Percentiles rank a stretch among this genome's conserved stretches.
phyloP scores from a whole-genome alignment of 2,113 vertebrate genomes.

The Reinhardtius hippoglossoides region DNA sequence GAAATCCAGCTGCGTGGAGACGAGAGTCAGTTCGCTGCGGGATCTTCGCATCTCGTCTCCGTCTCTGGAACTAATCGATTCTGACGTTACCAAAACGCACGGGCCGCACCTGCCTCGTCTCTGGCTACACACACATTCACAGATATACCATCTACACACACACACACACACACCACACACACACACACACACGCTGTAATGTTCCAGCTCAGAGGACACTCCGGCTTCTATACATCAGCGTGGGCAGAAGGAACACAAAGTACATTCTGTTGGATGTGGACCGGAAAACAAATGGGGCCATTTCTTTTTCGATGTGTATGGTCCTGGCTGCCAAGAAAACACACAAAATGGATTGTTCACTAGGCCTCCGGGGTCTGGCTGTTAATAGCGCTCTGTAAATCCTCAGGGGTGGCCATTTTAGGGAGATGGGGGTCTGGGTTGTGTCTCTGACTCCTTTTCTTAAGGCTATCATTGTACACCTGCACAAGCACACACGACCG shows the following conservation, averaged over 20 bases:
- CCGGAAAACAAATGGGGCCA: constrained; percentile 11
- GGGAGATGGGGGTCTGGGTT: constrained; percentile 53
- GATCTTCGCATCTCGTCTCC: constrained; percentile 77
- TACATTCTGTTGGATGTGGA: constrained; percentile 34
- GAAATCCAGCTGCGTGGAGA: constrained; percentile 84
- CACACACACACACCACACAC: not conserved
- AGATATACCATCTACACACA: not conserved
- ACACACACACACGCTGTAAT: not conserved
- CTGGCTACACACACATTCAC: constrained; percentile 29
- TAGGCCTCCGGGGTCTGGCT: constrained; percentile 51
- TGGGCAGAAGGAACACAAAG: constrained; percentile 49
- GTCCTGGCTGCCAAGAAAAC: constrained; percentile 10
- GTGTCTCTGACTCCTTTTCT: constrained; percentile 48
- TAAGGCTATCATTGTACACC: constrained; percentile 46
- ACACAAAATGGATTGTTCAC: constrained; percentile 55
- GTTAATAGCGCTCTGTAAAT: constrained; percentile 58
- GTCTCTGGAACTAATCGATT: constrained; percentile 82
- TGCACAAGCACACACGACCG: constrained; percentile 50
- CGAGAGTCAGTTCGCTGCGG: constrained; percentile 78
- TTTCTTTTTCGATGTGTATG: constrained; percentile 47
- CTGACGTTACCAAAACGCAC: constrained; percentile 33
- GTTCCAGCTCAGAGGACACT: constrained; percentile 20
- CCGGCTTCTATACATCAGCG: constrained; percentile 16
- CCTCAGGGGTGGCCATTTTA: constrained; percentile 53
- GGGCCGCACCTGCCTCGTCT: constrained; percentile 62